Percentiles rank a stretch among this genome's conserved stretches.
Conservation (phyloP, 2,113 vertebrate genomes). For the Paracanthobrama guichenoti region DNA sequence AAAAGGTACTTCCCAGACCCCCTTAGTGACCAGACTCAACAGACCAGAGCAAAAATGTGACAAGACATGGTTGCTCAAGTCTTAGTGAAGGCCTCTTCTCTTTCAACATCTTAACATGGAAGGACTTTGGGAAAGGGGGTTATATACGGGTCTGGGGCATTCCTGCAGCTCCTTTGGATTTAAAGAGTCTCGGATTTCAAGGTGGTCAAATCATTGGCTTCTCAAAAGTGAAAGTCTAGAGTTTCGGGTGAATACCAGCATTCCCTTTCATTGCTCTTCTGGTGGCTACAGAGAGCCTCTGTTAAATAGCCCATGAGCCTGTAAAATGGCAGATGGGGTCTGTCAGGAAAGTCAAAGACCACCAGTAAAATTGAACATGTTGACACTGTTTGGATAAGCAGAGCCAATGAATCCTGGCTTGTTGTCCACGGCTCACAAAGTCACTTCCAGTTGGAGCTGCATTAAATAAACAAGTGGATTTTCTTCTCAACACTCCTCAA, state of each 20-base stretch:
- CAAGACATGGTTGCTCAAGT: neutral
- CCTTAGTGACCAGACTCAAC: conserved; percentile 22
- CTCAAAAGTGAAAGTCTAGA: conserved; percentile 53
- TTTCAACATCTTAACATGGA: conserved; percentile 14
- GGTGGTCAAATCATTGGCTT: conserved; percentile 50
- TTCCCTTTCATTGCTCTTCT: conserved; percentile 53
- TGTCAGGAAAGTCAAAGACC: conserved; percentile 53
- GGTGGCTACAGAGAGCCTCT: conserved; percentile 52
- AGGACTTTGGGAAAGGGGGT: conserved; percentile 19
- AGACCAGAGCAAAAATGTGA: conserved; percentile 19
- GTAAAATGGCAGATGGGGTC: conserved; percentile 58
- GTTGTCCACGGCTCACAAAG: conserved; percentile 33
- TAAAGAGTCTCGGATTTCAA: conserved; percentile 52
- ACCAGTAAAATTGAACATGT: conserved; percentile 53
- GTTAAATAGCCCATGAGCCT: conserved; percentile 51
- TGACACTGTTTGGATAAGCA: conserved; percentile 57
- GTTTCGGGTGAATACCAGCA: conserved; percentile 51
- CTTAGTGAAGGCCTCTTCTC: conserved; percentile 13
- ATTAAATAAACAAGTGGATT: conserved; percentile 44
- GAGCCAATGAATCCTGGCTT: conserved; percentile 52
- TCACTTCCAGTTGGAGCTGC: conserved; percentile 48
- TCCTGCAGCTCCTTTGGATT: conserved; percentile 28
- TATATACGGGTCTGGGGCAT: conserved; percentile 32
- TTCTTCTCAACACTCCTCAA: conserved; percentile 32
- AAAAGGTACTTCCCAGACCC: conserved; percentile 32